Evolutionary conservation across 2,888 invertebrate species (phyloP), one percentile per base, ranked within the genome.

Genomic region (Cataglyphis altisquamis): DNA sequence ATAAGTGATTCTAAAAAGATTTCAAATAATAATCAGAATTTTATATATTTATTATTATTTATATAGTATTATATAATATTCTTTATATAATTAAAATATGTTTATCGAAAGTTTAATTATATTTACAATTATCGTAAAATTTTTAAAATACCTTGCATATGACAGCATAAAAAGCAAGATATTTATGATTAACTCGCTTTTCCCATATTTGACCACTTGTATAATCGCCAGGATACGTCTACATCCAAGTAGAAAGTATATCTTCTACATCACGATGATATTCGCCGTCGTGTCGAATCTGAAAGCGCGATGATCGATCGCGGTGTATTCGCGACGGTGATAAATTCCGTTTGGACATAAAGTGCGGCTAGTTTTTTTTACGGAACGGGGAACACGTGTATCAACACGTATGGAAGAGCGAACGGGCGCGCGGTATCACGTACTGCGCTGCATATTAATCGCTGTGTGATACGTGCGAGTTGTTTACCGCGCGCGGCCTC

Each of bases 371-470:
- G 77, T 18, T 70, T 82, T 80, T 82, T 67, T 68, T 48, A 21
- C 29, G 3, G 25, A 36, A n/a, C 39, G 62, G 41, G 72, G 2
- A 52, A 84, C 87, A 88, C 85, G 87, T 87, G 89, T 87, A 82
- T 32, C 82, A 57, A 67, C 80, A 85, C 68, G 62, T 36, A 52
- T 72, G 60, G 77, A 83, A 74, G 21, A 52, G 29, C 67, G 55
- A 8, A 57, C 32, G 21, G 60, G 67, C 41, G 64, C 41, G 67
- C 82, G 87, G 84, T 89, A 90, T 83, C 90, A 84, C 88, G 89
- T 88, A 88, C 80, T 83, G 85, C 29, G 67, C 84, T 78, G 90
- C 89, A 87, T 91, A 91, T 92, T 92, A 90, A 92, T 91, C 90
- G 88, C 78, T 84, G 83, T 45, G 87, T 45, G 87, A 90, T 90